Conservation (phyloP, 2,888 invertebrate species). For the Apamea epomidion region DNA sequence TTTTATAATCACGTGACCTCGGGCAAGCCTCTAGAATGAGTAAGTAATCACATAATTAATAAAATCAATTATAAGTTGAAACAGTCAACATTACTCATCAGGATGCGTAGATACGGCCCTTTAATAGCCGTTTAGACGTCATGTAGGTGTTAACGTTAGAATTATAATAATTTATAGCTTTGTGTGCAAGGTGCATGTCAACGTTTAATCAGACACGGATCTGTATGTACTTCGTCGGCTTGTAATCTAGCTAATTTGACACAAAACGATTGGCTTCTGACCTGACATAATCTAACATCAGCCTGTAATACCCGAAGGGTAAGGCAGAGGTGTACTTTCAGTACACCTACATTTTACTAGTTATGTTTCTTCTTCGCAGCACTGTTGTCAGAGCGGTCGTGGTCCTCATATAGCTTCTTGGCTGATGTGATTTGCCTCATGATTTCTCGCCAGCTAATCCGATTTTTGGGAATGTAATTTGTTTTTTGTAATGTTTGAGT, state of each 20-base stretch:
- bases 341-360: not conserved
- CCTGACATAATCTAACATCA: not conserved
- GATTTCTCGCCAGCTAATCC: too few relatives aligned
- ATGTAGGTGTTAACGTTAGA: slow-evolving; percentile 29
- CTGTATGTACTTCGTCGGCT: slow-evolving; percentile 18
- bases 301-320: not conserved
- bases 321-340: accelerated
- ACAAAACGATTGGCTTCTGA: not conserved
- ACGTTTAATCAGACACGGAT: slow-evolving; percentile 21
- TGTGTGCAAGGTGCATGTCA: slow-evolving; percentile 11
- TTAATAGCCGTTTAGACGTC: slow-evolving; percentile 19
- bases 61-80: slow-evolving; percentile 37
- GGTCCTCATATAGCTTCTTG: too few relatives aligned
- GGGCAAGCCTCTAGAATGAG: not conserved
- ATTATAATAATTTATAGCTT: slow-evolving; percentile 40
- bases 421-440: too few relatives aligned
- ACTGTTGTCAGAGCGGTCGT: too few relatives aligned
- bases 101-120: not conserved
- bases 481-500: not conserved
- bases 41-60: slow-evolving; percentile 22
- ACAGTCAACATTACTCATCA: slow-evolving; percentile 39
- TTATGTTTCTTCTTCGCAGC: not conserved
- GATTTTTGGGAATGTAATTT: too few relatives aligned
- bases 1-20: slow-evolving; percentile 30
- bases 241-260: slow-evolving; percentile 4